phyloP scores from a whole-genome alignment of 2,797 vertebrate species.

The Distichodus sexfasciatus region DNA sequence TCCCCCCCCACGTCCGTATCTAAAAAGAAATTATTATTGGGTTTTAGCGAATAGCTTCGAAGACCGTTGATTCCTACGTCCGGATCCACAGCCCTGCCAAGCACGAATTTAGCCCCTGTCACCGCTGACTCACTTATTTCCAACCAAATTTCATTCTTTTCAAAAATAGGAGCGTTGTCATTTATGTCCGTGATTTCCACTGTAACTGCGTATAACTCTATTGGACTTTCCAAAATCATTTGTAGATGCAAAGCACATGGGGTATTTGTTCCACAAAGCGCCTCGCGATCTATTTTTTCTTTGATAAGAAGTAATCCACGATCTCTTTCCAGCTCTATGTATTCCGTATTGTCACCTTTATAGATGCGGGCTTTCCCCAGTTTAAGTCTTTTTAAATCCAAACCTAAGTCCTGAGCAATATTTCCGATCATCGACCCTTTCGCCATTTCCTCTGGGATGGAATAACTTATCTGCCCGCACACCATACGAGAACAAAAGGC shows the following conservation, averaged over 20 bases:
- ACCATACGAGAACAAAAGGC: slow-evolving; percentile 43
- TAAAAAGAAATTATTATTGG: slow-evolving; percentile 60
- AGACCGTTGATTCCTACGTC: slow-evolving; percentile 65
- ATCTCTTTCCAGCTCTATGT: slow-evolving; percentile 64
- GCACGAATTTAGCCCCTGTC: slow-evolving; percentile 60
- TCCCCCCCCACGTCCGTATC: slow-evolving; percentile 52
- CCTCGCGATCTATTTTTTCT: slow-evolving; percentile 67
- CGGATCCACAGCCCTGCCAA: slow-evolving; percentile 62
- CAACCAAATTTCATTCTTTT: slow-evolving; percentile 52
- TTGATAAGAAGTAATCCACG: slow-evolving; percentile 62
- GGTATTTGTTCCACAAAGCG: slow-evolving; percentile 63
- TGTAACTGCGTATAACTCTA: slow-evolving; percentile 64
- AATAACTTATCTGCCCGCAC: slow-evolving; percentile 65
- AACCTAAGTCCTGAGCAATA: slow-evolving; percentile 67
- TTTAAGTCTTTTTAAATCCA: slow-evolving; percentile 58
- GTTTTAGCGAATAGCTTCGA: slow-evolving; percentile 62
- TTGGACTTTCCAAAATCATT: slow-evolving; percentile 66
- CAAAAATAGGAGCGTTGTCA: slow-evolving; percentile 63
- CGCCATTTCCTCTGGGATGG: slow-evolving; percentile 69
- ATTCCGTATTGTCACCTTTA: slow-evolving; percentile 52
- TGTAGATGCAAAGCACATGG: slow-evolving; percentile 70
- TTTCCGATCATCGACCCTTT: slow-evolving; percentile 67
- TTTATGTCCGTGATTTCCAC: slow-evolving; percentile 71
- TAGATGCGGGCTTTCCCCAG: slow-evolving; percentile 62
- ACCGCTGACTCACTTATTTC: slow-evolving; percentile 67